Evolutionary conservation across 2,888 invertebrate genomes (phyloP), one percentile per base, ranked within the genome.

Genomic region (Mechanitis messenoides): DNA sequence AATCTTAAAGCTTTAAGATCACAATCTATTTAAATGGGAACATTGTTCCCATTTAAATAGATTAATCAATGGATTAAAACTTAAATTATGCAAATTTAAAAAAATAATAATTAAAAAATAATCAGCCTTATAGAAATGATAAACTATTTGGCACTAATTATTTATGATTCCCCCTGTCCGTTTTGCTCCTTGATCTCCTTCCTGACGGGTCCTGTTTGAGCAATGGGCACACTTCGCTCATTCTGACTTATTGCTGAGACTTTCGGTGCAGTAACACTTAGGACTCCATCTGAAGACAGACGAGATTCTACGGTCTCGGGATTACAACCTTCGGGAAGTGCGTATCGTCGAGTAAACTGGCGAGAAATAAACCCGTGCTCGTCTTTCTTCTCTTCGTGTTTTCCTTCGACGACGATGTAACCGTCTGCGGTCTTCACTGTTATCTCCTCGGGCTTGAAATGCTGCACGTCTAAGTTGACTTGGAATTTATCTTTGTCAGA

Each of bases 371-470:
- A 93, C 0, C 95, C 95, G 71, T 93, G 93, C 38, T 93, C 92
- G 67, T 95, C 94, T 63, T 92, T 91, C 72, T 93, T 93, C 75
- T 95, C 95, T 69, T 94, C 94, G 71, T 96, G 95, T 73, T 93
- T 94, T 0, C 93, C 95, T 77, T 95, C 94, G 33, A 94, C 91
- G 2, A 94, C 90, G 11, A 95, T 90, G 55, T 84, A 90, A 56
- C 93, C 92, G 59, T 94, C 94, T 0, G 92, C 91, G 0, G 94
- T 94, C 79, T 94, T 95, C 0, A 96, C 95, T 0, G 91, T 88
- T 54, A 96, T 92, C 75, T 96, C 95, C 56, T 93, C 92, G 0
- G 95, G 95, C 3, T 91, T 81, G 72, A 95, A 95, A 64, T 95
- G 93, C 66, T 93, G 92, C 3, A 95, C 94, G 74, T 95, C 95